Evolutionary conservation across 2,113 vertebrate genomes (phyloP), one percentile per base, ranked within the genome.

Genomic region (Bothrops jararaca): DNA sequence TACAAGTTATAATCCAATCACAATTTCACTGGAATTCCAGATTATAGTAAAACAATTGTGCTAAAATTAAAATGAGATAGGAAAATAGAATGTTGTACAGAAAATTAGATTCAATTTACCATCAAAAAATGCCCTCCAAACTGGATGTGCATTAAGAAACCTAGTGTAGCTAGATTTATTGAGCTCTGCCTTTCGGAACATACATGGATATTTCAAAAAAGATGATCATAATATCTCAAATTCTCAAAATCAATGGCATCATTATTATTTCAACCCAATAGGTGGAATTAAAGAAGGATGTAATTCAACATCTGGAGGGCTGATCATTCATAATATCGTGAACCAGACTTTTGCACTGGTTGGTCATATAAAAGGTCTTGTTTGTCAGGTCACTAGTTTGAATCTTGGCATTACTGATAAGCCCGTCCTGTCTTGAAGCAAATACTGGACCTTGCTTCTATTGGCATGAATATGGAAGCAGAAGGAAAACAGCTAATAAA

Each of bases 401-500:
- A 90, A 9, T 90, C 93, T 95, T 94, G 93, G 96, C 90, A 94
- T 93, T 91, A 85, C 39, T 92, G 95, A 94, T 97, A 94, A 96
- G 92, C 89, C 88, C 95, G 92, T 94, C 90, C 93, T 95, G 96
- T 91, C n/a, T 89, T 54, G 93, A 92, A 93, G 96, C 95, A 97
- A 96, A 96, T 42, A 93, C 94, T 95, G 94, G 91, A 93, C 95
- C 96, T 97, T 94, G 58, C 94, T 96, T 97, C 93, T 89, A 86
- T 88, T 96, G 94, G 93, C 94, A 95, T 93, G 93, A 93, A 86
- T 96, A 69, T 90, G 94, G 95, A 93, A 88, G 93, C 12, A 96
- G 92, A 60, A 97, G 89, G 92, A 92, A 97, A 97, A 95, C 92
- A 97, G 94, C 54, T 96, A 97, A 96, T 97, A 97, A 97, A 97